Base-by-base conservation (phyloP, 2,113 vertebrate genomes). In the Notiomystis cincta region DNA sequence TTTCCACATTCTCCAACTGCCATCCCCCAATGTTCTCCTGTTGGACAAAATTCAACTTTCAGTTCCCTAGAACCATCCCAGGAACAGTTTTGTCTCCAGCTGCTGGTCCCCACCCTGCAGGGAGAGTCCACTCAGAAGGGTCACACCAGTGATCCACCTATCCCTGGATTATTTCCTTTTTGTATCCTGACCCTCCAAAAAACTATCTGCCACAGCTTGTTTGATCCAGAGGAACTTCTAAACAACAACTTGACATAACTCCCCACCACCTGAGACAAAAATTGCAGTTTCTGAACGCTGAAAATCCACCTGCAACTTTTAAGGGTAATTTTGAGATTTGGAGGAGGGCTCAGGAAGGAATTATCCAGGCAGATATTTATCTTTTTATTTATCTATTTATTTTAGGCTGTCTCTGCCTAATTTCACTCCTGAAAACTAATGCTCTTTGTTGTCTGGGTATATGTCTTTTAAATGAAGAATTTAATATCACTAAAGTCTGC, bases 341-440 rank as follows among this genome's bases (percentile, higher is more conserved):
- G 51, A 87, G 35, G 58, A 12, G 53, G 69, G 30, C 47, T 90
- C 71, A 87, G 50, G 77, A 71, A 80, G 72, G 69, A 92, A 87
- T 91, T 82, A 84, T 30, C n/a, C 38, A 79, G 42, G 51, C 66
- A 89, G 56, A 75, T 92, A 81, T 75, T 87, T 92, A 75, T 87
- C 93, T 82, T n/a, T n/a, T n/a, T n/a, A n/a, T n/a, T n/a, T n/a
- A n/a, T n/a, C n/a, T n/a, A n/a, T n/a, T n/a, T n/a, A n/a, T n/a
- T n/a, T n/a, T n/a, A n/a, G 38, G 1, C 58, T 95, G 91, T 58
- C 62, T 87, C 62, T 86, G 71, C 21, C 51, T 82, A 67, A 94
- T 95, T 95, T 89, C 6, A 84, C 91, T 89, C 53, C 83, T 60
- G 48, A 84, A 92, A 92, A 80, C 4, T 78, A 64, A 91, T 89